phyloP scores from a whole-genome alignment of 2,888 invertebrate species.

The Teleogryllus oceanicus region DNA sequence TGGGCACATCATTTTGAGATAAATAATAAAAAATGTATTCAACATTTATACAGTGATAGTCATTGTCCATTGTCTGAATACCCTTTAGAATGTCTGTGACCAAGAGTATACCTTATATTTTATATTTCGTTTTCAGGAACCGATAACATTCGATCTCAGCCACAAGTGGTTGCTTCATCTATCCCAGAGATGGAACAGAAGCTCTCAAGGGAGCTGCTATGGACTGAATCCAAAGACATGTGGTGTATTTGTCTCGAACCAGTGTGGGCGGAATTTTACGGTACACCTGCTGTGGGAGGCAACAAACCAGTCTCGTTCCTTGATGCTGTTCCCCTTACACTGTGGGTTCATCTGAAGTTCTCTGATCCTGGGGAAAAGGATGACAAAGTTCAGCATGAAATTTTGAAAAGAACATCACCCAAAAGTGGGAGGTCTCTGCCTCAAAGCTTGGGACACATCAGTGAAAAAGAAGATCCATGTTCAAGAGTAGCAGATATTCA shows the following conservation, averaged over 20 bases:
- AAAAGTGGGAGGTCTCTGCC: neutral
- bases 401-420: neutral
- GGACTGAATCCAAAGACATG: constrained; percentile 82
- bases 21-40: no score
- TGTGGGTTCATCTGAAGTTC: constrained; percentile 68
- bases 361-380: neutral
- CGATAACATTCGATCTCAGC: constrained; percentile 50
- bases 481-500: constrained; percentile 62
- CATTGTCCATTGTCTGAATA: no score
- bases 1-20: no score
- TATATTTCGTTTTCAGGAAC: constrained; percentile 45
- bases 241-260: constrained; percentile 87
- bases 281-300: constrained; percentile 70
- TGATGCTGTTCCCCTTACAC: constrained; percentile 80
- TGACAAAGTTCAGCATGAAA: neutral
- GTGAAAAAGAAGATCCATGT: neutral
- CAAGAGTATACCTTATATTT: neutral
- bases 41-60: no score
- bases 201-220: constrained; percentile 55
- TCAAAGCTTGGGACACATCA: neutral
- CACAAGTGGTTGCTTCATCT: constrained; percentile 43
- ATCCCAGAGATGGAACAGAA: constrained; percentile 56
- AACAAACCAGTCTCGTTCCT: constrained; percentile 72
- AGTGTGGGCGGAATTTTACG: constrained; percentile 88
- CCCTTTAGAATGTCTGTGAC: no score